A percentile compares a stretch with the other conserved stretches of the same genome.
Conservation (phyloP, 2,113 vertebrate genomes). For the Mesocricetus auratus region DNA sequence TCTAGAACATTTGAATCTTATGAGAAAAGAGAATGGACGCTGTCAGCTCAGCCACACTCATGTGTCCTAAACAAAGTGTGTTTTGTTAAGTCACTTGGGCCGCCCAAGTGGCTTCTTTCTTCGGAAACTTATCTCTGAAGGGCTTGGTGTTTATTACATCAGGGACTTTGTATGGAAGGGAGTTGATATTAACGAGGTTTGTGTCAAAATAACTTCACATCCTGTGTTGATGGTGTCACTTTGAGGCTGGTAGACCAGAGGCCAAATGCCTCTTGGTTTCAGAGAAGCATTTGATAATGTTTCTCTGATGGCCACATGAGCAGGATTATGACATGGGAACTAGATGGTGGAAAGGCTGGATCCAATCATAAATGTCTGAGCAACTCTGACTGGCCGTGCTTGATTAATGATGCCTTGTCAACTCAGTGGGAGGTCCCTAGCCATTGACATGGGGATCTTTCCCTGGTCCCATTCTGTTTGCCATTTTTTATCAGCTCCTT, state of each 20-base stretch:
- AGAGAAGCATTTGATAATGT: background rate
- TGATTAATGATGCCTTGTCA: constrained; percentile 66
- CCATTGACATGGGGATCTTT: background rate
- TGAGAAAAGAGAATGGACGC: background rate
- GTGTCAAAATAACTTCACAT: background rate
- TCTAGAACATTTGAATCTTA: constrained; percentile 21
- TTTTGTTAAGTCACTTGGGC: background rate
- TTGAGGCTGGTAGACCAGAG: background rate
- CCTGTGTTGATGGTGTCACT: background rate
- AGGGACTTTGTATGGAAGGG: background rate
- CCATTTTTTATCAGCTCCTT: constrained; percentile 63
- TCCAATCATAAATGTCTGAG: background rate
- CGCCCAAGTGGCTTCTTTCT: background rate
- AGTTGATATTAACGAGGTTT: background rate
- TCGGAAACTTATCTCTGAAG: background rate
- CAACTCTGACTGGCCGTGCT: background rate
- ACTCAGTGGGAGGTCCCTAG: constrained; percentile 68
- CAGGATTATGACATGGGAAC: constrained; percentile 4
- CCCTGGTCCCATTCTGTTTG: background rate
- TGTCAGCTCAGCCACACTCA: background rate
- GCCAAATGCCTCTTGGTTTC: background rate
- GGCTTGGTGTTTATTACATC: background rate
- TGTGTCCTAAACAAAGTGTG: background rate
- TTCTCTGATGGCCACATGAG: background rate
- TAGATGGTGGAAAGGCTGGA: background rate